Evolutionary conservation across 2,888 invertebrate genomes (phyloP), one percentile per base, ranked within the genome.

Genomic region (Plagiodera versicolora): DNA sequence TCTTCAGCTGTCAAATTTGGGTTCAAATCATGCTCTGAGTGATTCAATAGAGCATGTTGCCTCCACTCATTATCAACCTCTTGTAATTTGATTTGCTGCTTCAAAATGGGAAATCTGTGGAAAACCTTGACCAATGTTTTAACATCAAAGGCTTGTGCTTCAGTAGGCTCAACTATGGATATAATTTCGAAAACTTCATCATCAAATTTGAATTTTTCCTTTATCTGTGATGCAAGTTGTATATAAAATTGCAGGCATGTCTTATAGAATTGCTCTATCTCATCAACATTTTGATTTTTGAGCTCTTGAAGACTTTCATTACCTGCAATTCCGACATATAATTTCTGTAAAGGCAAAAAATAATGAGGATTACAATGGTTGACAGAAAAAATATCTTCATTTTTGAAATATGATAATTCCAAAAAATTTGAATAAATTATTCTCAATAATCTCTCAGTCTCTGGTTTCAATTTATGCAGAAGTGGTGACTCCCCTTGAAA

Each of bases 151-250:
- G 54, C 56, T 58, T 65, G 66, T 24, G 61, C 52, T 9, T 30
- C 44, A 45, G 8, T 18, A 18, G 61, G 56, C 18, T 69, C 63
- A 44, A 70, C 56, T 32, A 67, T 55, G 20, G 28, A 32, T 47
- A 70, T 28, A 18, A 66, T 54, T n/a, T 70, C 63, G 57, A 61
- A 69, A n/a, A 67, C 56, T 11, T 39, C 30, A 52, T 68, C 67
- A 16, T 47, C 28, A 65, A 68, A 70, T 17, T 46, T 35, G 55
- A 68, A 63, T 19, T 62, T 60, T 35, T 60, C n/a, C 45, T 60
- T 65, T 58, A 56, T 39, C 14, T 48, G 53, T 57, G 46, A 47
- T 10, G 52, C 56, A 19, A 63, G n/a, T 58, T 58, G 49, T 2
- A 63, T 57, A 48, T 60, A 65, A 60, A 62, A 65, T 10, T 48